A percentile compares a stretch with the other conserved stretches of the same genome.
These are phyloP conservation scores for Zaprionus camerounensis DNA, from an alignment of 1,140 invertebrate species.

Conservation along the genomic window DNA sequence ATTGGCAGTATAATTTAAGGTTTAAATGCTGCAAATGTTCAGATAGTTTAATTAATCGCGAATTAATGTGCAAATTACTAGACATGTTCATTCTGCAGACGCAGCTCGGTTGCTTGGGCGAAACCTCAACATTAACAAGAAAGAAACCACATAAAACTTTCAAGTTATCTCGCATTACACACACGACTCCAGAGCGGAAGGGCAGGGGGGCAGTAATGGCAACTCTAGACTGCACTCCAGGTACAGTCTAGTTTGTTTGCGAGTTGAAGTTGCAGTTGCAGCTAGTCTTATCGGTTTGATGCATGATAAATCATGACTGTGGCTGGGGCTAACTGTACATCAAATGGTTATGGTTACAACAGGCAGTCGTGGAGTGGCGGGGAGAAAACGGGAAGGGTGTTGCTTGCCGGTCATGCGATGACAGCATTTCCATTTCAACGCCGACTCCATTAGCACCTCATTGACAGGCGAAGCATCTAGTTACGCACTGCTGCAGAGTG, in stretches of 20 bases:
- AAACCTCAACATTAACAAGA: neutral
- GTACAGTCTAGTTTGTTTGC: slow-evolving; percentile 16
- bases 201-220: slow-evolving; percentile 15
- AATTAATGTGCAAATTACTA: slow-evolving; percentile 10
- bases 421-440: slow-evolving; percentile 47
- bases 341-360: slow-evolving; percentile 39
- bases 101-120: neutral
- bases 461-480: slow-evolving; percentile 61
- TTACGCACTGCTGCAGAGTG: slow-evolving; percentile 50
- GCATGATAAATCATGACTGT: slow-evolving; percentile 47
- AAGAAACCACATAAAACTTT: slow-evolving; percentile 37
- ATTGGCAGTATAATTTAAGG: neutral
- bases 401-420: slow-evolving; percentile 44
- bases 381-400: neutral
- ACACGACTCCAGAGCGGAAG: neutral
- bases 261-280: slow-evolving; percentile 28
- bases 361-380: neutral
- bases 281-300: slow-evolving; percentile 35
- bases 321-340: slow-evolving; percentile 66
- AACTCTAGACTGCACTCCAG: slow-evolving; percentile 29
- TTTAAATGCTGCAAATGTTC: neutral
- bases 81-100: neutral
- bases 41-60: slow-evolving; percentile 3
- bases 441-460: slow-evolving; percentile 74
- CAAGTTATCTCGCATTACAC: slow-evolving; percentile 38